A percentile compares a stretch with the other conserved stretches of the same genome.
phyloP scores from a whole-genome alignment of 1,140 invertebrate species.

The Lepidurus couesii region DNA sequence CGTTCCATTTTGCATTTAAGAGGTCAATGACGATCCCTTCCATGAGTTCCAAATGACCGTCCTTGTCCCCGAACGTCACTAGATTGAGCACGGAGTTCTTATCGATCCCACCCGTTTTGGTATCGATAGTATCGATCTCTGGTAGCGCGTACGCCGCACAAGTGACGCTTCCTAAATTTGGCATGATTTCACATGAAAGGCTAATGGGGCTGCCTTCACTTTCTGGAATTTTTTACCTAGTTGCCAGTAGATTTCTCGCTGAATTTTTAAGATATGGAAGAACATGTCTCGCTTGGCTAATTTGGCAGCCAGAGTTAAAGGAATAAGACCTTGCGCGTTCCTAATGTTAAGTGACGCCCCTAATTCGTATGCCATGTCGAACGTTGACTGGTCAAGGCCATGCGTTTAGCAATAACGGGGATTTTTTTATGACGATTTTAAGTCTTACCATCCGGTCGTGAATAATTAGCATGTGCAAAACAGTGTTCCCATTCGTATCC shows the following conservation, averaged over 20 bases:
- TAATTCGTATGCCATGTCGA: slow-evolving; percentile 89
- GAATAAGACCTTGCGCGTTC: slow-evolving; percentile 83
- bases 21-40: slow-evolving; percentile 92
- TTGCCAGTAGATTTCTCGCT: slow-evolving; percentile 94
- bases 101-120: slow-evolving; percentile 81
- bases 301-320: slow-evolving; percentile 88
- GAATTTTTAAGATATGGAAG: slow-evolving; percentile 90
- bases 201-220: background rate
- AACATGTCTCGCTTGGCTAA: slow-evolving; percentile 89
- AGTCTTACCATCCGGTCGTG: slow-evolving; percentile 78
- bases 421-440: background rate
- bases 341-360: slow-evolving; percentile 76
- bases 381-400: slow-evolving; percentile 62
- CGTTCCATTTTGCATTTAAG: slow-evolving; percentile 95
- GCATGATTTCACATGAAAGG: background rate
- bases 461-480: slow-evolving; percentile 93
- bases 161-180: slow-evolving; percentile 70
- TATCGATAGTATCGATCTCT: slow-evolving; percentile 93
- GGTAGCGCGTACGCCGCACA: slow-evolving; percentile 95
- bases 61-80: slow-evolving; percentile 95
- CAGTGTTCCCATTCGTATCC: slow-evolving; percentile 96
- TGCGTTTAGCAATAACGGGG: background rate
- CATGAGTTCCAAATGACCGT: slow-evolving; percentile 90
- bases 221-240: slow-evolving; percentile 53
- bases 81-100: slow-evolving; percentile 90